Conservation (phyloP, 2,888 invertebrate species). For the Euplagia quadripunctaria region DNA sequence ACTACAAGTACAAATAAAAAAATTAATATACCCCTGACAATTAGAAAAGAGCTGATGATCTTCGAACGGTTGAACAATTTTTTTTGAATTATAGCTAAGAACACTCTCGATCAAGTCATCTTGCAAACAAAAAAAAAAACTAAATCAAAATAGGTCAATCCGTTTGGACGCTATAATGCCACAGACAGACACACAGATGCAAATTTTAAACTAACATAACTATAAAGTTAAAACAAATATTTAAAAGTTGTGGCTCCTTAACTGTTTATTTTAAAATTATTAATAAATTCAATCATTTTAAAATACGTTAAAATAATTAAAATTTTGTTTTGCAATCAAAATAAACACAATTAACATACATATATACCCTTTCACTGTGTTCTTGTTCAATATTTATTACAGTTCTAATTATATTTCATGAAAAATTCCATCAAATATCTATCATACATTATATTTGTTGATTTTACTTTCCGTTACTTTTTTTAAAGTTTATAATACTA, state of each 20-base stretch:
- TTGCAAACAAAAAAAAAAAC: too few species aligned
- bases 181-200: too few species aligned
- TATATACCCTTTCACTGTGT: constrained; percentile 5
- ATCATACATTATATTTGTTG: constrained; percentile 51
- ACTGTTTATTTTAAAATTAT: not conserved
- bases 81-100: too few species aligned
- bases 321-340: not conserved
- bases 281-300: not conserved
- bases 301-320: not conserved
- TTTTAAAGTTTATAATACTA: constrained; percentile 67
- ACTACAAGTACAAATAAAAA: not conserved
- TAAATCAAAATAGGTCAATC: too few species aligned
- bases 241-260: constrained; percentile 25
- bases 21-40: too few species aligned
- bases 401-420: constrained; percentile 53
- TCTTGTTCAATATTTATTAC: constrained; percentile 28
- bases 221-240: not conserved
- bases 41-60: too few species aligned
- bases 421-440: constrained; percentile 64
- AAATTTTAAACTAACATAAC: too few species aligned
- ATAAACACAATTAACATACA: not conserved
- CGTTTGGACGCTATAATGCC: too few species aligned
- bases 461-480: constrained; percentile 49
- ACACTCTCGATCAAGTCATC: too few species aligned
- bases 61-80: too few species aligned